Evolutionary conservation across 2,113 vertebrate species (phyloP), one percentile per base, ranked within the genome.

Genomic region (Heterocephalus glaber): DNA sequence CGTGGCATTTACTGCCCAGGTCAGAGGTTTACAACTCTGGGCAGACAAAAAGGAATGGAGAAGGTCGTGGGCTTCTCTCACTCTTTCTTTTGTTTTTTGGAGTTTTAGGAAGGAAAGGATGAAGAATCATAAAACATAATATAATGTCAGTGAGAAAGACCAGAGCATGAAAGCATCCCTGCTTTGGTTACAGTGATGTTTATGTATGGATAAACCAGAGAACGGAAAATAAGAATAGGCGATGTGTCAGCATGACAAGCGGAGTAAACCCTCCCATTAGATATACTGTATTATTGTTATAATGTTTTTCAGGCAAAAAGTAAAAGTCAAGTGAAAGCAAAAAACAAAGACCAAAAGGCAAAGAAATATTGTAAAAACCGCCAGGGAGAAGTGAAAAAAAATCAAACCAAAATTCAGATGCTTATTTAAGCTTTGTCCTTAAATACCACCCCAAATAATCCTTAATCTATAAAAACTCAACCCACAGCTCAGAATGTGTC

Each of bases 381-480:
- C 24, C 9, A 65, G 3, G 7, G 22, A 26, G 60, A 85, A 68
- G 49, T 61, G 35, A 86, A 90, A 81, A 68, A 85, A 2, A 26
- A 61, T 60, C 52, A 80, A 81, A 70, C 14, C 14, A 17, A 65
- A 95, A 85, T 44, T 66, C 54, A 70, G 26, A 61, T 58, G 68
- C 77, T 90, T 95, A 92, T 60, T 66, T 72, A 61, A 85, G 0
- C 9, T 56, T 80, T 30, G 54, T 85, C 26, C 54, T 90, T 66
- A 94, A 96, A 68, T 81, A n/a, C 5, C 41, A 81, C 52, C 22
- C 56, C 38, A 72, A 94, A 72, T 63, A 93, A 81, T 72, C 19
- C 2, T 6, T 65, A 65, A 68, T 47, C 4, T 17, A 16, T 89
- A 68, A 19, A 89, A 95, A 94, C 2, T 84, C 54, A 77, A 86